Conservation (phyloP, 2,797 vertebrate genomes). For the Catamblyrhynchus diadema region DNA sequence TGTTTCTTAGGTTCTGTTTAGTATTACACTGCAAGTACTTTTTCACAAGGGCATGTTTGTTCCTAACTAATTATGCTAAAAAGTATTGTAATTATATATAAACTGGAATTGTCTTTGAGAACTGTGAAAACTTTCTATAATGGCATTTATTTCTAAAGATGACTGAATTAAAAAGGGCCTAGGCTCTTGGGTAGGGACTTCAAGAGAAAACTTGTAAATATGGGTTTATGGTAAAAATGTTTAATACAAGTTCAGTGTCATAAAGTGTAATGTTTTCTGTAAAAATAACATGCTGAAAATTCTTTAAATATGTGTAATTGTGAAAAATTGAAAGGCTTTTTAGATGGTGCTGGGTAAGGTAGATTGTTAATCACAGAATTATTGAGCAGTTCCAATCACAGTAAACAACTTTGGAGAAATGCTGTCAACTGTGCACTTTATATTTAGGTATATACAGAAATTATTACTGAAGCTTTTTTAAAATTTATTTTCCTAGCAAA, state of each 20-base stretch:
- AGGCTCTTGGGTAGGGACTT: not conserved
- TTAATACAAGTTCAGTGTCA: slow-evolving; percentile 24
- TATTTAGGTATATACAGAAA: not conserved
- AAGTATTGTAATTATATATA: not conserved
- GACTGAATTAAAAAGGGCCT: not conserved
- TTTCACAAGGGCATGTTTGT: slow-evolving; percentile 1
- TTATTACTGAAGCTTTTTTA: not conserved
- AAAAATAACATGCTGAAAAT: slow-evolving; percentile 34
- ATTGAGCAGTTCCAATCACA: not conserved
- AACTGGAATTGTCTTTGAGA: slow-evolving; percentile 22
- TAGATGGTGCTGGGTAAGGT: not conserved
- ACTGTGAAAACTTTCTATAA: slow-evolving; percentile 23
- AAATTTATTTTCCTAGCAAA: not conserved
- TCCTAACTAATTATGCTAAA: slow-evolving; percentile 7
- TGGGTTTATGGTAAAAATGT: slow-evolving; percentile 20
- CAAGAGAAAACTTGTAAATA: slow-evolving; percentile 59
- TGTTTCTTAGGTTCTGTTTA: not conserved
- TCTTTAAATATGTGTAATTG: not conserved
- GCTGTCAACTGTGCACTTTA: not conserved
- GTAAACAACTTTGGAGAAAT: slow-evolving; percentile 32
- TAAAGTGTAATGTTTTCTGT: slow-evolving; percentile 29
- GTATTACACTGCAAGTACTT: not conserved
- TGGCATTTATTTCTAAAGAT: slow-evolving; percentile 31
- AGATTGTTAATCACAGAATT: not conserved
- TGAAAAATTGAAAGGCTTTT: not conserved